Percentiles rank a stretch among this genome's conserved stretches.
phyloP scores from a whole-genome alignment of 2,888 invertebrate genomes.

The Lordiphosa fenestrarum region DNA sequence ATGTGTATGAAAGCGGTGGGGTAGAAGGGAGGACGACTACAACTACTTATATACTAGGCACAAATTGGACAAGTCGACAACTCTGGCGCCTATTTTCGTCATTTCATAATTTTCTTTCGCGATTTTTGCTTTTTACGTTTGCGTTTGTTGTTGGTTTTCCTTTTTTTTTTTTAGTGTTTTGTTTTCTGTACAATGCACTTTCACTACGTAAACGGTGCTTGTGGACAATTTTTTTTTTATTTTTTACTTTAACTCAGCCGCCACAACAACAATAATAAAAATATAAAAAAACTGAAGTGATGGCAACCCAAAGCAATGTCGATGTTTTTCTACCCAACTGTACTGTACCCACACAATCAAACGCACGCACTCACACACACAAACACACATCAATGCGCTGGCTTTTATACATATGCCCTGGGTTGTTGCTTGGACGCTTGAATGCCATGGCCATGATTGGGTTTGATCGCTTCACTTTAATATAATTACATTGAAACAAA shows the following conservation, averaged over 20 bases:
- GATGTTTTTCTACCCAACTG: conserved; percentile 69
- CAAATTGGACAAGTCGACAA: conserved; percentile 45
- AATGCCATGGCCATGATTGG: too few relatives aligned
- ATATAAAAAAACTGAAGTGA: conserved; percentile 4
- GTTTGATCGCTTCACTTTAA: background rate
- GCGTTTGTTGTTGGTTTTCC: background rate
- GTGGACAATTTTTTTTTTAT: conserved; percentile 15
- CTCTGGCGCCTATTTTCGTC: conserved; percentile 67
- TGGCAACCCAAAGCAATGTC: conserved; percentile 43
- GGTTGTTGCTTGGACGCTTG: background rate
- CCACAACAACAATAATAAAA: conserved; percentile 4
- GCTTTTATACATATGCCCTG: conserved; percentile 30
- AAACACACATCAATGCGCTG: conserved; percentile 20
- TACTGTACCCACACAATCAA: conserved; percentile 59
- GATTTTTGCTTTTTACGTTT: too few relatives aligned
- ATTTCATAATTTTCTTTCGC: conserved; percentile 28
- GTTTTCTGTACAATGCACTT: conserved; percentile 7
- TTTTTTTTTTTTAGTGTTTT: background rate
- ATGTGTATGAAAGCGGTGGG: too few relatives aligned
- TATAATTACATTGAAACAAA: conserved; percentile 3
- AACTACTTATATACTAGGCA: conserved; percentile 1
- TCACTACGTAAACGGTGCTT: conserved; percentile 4
- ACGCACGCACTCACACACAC: conserved; percentile 36
- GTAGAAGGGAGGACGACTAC: background rate
- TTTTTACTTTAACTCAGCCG: background rate